phyloP scores from a whole-genome alignment of 53 echinoderm and acorn worm species.

The Patiria pectinifera region DNA sequence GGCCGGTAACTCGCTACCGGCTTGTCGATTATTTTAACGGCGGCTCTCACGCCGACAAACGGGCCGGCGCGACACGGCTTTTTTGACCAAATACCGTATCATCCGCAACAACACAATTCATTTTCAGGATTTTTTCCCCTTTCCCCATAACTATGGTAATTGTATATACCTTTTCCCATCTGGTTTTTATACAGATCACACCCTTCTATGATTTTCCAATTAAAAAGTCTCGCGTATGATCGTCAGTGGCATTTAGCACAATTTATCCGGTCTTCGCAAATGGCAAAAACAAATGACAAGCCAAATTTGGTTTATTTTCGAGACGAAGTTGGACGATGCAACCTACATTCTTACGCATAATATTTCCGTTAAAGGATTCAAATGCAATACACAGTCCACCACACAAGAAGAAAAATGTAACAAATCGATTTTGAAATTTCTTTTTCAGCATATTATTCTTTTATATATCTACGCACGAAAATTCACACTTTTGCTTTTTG shows the following conservation, averaged over 20 bases:
- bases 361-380: no score
- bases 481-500: no score
- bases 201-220: not conserved
- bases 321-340: no score
- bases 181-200: not conserved
- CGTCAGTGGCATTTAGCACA: not conserved
- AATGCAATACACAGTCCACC: no score
- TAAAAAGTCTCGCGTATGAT: not conserved
- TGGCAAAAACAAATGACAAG: not conserved
- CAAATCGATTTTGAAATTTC: no score
- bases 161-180: not conserved
- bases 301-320: not conserved
- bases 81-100: not conserved
- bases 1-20: not conserved
- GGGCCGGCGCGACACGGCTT: constrained; percentile 8
- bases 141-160: not conserved
- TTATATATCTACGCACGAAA: no score
- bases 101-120: not conserved
- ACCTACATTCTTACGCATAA: no score
- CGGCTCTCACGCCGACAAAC: constrained; percentile 12
- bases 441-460: no score
- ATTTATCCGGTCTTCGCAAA: not conserved
- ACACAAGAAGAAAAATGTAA: no score
- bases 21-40: constrained; percentile 19
- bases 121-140: not conserved